These are phyloP conservation scores for Capitulum mitella DNA, from an alignment of 2,888 invertebrate genomes.

Conservation along the genomic window DNA sequence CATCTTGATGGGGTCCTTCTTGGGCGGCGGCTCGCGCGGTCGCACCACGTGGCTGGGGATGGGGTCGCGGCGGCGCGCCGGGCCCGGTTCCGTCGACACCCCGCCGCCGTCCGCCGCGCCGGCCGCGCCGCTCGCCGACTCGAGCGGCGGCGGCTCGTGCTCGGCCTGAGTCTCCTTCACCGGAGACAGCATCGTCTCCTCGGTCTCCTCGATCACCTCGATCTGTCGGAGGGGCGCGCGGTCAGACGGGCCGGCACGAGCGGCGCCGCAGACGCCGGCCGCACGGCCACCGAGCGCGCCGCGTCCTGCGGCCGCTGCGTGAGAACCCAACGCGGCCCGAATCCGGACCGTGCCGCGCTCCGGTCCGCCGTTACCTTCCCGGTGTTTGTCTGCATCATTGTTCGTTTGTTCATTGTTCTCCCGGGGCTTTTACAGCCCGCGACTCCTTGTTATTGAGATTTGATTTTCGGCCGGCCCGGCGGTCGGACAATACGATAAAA, in stretches of 20 bases:
- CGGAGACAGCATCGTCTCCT: neutral
- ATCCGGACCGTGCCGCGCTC: no score
- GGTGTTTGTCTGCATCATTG: neutral
- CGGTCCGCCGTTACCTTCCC: no score
- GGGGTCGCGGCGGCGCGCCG: constrained; percentile 13
- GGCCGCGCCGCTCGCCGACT: neutral
- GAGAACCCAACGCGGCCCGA: no score
- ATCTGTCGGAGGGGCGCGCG: constrained; percentile 22
- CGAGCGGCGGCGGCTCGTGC: neutral
- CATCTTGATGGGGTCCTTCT: constrained; percentile 54
- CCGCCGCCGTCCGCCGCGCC: constrained; percentile 39
- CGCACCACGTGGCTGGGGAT: constrained; percentile 27
- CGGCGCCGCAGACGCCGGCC: no score
- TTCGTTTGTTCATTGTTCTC: neutral
- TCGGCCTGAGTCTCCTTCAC: neutral
- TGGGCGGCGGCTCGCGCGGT: constrained; percentile 40
- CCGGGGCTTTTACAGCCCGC: neutral
- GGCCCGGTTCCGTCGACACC: constrained; percentile 44
- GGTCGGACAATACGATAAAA: no score
- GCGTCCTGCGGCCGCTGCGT: no score
- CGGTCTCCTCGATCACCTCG: constrained; percentile 31
- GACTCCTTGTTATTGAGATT: no score
- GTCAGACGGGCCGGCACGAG: constrained; percentile 23
- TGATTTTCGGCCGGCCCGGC: no score
- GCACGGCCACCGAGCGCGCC: neutral